Base-by-base conservation (phyloP, 2,797 vertebrate species). In the Urocyon cinereoargenteus region DNA sequence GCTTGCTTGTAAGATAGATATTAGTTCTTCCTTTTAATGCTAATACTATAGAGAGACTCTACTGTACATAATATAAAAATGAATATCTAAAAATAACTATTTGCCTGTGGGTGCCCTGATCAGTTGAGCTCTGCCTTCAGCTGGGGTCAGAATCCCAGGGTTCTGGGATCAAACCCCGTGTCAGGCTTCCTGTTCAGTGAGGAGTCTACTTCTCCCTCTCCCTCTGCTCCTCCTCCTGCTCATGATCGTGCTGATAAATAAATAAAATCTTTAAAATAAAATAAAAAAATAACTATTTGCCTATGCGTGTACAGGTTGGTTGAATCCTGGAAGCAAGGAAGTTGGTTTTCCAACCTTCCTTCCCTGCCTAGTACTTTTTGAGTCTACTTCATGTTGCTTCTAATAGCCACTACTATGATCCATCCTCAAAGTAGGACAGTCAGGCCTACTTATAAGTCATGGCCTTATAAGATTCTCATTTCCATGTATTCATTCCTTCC, bases 281-380 rank as follows among this genome's bases (percentile, higher is more conserved):
- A 66, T 66, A 66, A 66, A 68, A 96, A 97, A 97, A 89, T 72
- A 94, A 88, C 49, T 73, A 51, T 66, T 64, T 90, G 72, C 70
- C 49, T 87, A 21, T 62, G 72, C 13, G 5, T 91, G 21, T 73
- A 59, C 9, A 34, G 34, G 59, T 31, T 55, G 40, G 91, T 9
- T 75, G 64, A 94, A 68, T 66, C 77, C 36, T 90, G 22, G 59
- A 92, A 83, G n/a, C 73, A 66, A 49, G 61, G 62, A 94, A 86
- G n/a, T 24, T 68, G n/a, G 70, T 53, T 94, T 91, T 19, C 40
- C 59, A 90, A 89, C 24, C 19, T 26, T 79, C 59, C 34, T 66
- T 73, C 68, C 70, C 70, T 90, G 36, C 14, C 55, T 55, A n/a
- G 26, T 18, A 72, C 2, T 19, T 31, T 78, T 21, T 53, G 55